phyloP scores from a whole-genome alignment of 2,888 invertebrate genomes.

The Psococerastis gibbosa region DNA sequence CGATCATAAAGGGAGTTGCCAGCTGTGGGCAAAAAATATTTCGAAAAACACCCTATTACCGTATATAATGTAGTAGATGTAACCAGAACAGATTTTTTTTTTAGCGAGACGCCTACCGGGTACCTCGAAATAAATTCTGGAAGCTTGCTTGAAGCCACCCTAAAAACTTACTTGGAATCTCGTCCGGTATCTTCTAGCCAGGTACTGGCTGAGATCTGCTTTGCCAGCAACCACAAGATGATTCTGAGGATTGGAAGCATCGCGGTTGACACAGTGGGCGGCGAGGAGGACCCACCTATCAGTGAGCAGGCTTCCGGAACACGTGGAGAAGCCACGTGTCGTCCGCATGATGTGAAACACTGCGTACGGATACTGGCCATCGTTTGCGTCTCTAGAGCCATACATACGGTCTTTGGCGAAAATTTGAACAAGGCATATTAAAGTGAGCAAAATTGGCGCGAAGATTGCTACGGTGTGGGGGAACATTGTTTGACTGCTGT shows the following conservation, averaged over 20 bases:
- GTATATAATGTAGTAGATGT: no score
- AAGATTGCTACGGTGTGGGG: no score
- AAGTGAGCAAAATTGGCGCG: no score
- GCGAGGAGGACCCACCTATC: constrained; percentile 1
- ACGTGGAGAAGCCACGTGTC: constrained; percentile 1
- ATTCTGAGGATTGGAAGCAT: neutral
- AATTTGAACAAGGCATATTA: no score
- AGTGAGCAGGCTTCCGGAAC: neutral
- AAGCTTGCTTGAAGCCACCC: no score
- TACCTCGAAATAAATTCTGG: no score
- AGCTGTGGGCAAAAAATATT: no score
- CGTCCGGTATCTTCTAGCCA: neutral
- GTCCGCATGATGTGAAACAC: constrained; percentile 5
- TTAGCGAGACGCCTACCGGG: no score
- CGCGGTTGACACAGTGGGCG: constrained; percentile 7
- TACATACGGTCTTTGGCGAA: constrained; percentile 2
- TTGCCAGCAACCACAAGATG: constrained; percentile 5
- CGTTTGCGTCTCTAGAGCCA: neutral
- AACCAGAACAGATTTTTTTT: no score
- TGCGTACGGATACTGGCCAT: constrained; percentile 4
- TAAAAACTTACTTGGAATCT: neutral
- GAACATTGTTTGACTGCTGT: no score
- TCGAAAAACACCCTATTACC: no score
- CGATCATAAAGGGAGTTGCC: no score
- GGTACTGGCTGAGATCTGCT: neutral